phyloP scores from a whole-genome alignment of 2,888 invertebrate genomes.

The Melinaea menophilus region DNA sequence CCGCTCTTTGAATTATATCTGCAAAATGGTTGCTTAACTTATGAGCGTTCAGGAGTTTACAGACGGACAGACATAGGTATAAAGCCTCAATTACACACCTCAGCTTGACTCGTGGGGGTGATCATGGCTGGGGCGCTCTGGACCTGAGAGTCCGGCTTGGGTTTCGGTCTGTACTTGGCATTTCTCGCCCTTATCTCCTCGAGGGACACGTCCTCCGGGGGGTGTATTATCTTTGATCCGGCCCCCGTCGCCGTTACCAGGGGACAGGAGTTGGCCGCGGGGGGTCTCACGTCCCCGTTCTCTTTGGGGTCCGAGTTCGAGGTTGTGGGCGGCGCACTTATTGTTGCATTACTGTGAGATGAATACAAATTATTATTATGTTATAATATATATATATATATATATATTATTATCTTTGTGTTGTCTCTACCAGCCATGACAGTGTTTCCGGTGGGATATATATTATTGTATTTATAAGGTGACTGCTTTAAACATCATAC shows the following conservation, averaged over 20 bases:
- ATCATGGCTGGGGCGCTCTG: slow-evolving; percentile 41
- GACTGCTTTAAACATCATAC: too few relatives aligned
- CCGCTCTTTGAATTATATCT: too few relatives aligned
- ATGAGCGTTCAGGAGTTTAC: not conserved
- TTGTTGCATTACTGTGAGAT: slow-evolving; percentile 81
- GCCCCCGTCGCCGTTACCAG: slow-evolving; percentile 89
- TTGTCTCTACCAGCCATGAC: too few relatives aligned
- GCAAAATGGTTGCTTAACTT: too few relatives aligned
- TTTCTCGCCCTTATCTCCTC: slow-evolving; percentile 88
- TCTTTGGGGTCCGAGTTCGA: slow-evolving; percentile 56
- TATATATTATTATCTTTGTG: too few relatives aligned
- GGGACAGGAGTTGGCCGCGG: slow-evolving; percentile 60
- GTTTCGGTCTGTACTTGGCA: slow-evolving; percentile 80
- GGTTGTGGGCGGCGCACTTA: slow-evolving; percentile 85
- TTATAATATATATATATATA: too few relatives aligned
- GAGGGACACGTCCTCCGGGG: slow-evolving; percentile 93
- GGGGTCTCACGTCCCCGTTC: slow-evolving; percentile 66
- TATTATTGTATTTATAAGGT: too few relatives aligned
- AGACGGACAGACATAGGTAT: slow-evolving; percentile 12
- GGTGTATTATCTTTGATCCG: slow-evolving; percentile 94
- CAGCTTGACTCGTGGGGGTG: slow-evolving; percentile 66
- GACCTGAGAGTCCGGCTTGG: slow-evolving; percentile 51
- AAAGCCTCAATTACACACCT: slow-evolving; percentile 46
- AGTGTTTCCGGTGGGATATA: too few relatives aligned
- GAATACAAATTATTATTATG: too few relatives aligned